Conservation (phyloP, 2,113 vertebrate genomes). For the Apteryx owenii region DNA sequence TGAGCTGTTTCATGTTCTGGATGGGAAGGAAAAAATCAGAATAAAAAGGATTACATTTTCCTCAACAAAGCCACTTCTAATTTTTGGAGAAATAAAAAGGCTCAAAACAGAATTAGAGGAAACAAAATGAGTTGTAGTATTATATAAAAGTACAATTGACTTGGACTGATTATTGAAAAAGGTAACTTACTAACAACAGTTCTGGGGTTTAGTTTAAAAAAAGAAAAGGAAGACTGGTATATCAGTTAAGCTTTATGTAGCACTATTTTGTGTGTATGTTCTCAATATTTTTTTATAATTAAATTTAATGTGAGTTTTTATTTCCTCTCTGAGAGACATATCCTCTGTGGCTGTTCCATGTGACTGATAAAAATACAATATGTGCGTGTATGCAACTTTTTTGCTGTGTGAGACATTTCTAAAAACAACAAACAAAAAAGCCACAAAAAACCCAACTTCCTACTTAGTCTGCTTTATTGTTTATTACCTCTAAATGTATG, state of each 20-base stretch:
- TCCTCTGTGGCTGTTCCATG: not conserved
- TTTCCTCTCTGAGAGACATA: not conserved
- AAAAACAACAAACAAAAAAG: not conserved
- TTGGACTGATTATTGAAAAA: not conserved
- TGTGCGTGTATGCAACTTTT: not conserved
- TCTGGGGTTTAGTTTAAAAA: not conserved
- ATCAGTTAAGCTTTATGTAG: not conserved
- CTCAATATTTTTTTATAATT: not conserved
- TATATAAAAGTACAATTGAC: not conserved
- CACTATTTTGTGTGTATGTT: not conserved
- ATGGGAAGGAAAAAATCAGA: not conserved
- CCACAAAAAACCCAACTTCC: not conserved
- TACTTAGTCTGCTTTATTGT: not conserved
- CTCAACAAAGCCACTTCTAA: not conserved
- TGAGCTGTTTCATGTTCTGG: not conserved
- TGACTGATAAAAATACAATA: slow-evolving; percentile 27
- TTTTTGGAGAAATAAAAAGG: not conserved
- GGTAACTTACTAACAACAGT: not conserved
- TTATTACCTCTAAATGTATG: not conserved
- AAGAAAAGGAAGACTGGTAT: not conserved
- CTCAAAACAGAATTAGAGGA: not conserved
- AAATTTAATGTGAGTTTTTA: not conserved
- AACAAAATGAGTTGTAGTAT: not conserved
- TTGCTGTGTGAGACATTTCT: not conserved
- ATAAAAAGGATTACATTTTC: not conserved